Evolutionary conservation across 1,140 invertebrate genomes (phyloP).

Genomic region (Diploscapter pachys): DNA sequence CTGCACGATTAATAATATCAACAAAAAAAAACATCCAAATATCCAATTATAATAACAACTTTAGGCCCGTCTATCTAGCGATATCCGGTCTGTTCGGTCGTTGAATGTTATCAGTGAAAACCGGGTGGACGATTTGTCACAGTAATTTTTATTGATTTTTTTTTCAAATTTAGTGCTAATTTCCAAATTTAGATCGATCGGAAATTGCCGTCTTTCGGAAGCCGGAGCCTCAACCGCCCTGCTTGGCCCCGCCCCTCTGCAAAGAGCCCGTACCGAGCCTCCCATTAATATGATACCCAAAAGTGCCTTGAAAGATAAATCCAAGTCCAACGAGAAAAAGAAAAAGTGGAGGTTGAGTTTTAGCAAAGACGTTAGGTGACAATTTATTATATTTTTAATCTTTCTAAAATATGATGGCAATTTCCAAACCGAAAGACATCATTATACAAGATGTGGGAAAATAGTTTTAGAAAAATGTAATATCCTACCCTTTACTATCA

Average conservation of each 20-base stretch:
- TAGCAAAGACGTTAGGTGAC: slow-evolving; percentile 24
- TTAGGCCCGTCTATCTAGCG: background rate
- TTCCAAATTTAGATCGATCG: slow-evolving; percentile 16
- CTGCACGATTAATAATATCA: too few species aligned
- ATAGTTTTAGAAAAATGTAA: too few species aligned
- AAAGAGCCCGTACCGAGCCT: slow-evolving; percentile 16
- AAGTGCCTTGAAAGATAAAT: slow-evolving; percentile 22
- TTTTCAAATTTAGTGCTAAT: background rate
- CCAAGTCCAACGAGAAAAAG: slow-evolving; percentile 28
- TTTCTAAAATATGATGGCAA: background rate
- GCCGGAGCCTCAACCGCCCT: slow-evolving; percentile 5
- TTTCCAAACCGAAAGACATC: too few species aligned
- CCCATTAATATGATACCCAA: slow-evolving; percentile 25
- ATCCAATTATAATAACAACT: background rate
- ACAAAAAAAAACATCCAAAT: too few species aligned
- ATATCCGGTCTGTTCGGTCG: slow-evolving; percentile 14
- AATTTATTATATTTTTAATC: background rate
- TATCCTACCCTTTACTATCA: too few species aligned
- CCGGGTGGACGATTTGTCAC: slow-evolving; percentile 20
- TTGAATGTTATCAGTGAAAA: slow-evolving; percentile 7
- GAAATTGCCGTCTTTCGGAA: slow-evolving; percentile 17
- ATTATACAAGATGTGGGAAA: too few species aligned
- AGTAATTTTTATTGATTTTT: slow-evolving; percentile 1
- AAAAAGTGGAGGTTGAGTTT: slow-evolving; percentile 29
- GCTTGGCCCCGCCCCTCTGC: slow-evolving; percentile 14